Percentiles rank a stretch among this genome's conserved stretches.
Conservation (phyloP, 2,888 invertebrate species). For the Macrosiphum euphorbiae region DNA sequence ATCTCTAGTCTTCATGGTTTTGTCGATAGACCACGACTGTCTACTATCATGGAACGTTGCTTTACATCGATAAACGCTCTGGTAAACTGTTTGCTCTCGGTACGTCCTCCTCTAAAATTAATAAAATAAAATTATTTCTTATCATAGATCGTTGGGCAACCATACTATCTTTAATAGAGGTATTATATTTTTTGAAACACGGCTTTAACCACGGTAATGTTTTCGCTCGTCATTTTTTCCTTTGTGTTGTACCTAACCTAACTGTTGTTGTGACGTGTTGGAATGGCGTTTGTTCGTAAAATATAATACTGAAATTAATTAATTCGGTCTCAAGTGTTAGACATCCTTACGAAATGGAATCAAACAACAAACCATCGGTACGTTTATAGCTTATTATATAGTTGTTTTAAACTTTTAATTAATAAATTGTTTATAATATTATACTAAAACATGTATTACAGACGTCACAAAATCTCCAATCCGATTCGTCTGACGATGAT, state of each 20-base stretch:
- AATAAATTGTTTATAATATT: not conserved
- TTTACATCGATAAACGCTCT: too few species aligned
- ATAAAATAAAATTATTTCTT: too few species aligned
- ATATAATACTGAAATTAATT: not conserved
- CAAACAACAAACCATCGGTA: not conserved
- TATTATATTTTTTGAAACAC: too few species aligned
- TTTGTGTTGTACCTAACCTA: not conserved
- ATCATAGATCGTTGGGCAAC: too few species aligned
- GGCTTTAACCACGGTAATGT: too few species aligned
- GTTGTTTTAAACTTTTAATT: not conserved
- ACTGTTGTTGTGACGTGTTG: not conserved
- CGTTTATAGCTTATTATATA: not conserved
- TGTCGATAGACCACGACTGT: too few species aligned
- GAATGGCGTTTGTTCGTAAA: not conserved
- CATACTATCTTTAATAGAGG: too few species aligned
- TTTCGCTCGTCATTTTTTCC: not conserved
- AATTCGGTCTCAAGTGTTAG: not conserved
- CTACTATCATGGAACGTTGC: too few species aligned
- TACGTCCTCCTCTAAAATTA: too few species aligned
- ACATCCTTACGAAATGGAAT: not conserved
- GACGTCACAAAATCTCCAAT: accelerated
- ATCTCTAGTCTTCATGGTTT: too few species aligned
- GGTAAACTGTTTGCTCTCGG: too few species aligned
- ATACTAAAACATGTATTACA: not conserved
- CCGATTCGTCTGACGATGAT: not conserved